phyloP scores from a whole-genome alignment of 2,113 vertebrate species.

The Phoxinus phoxinus region DNA sequence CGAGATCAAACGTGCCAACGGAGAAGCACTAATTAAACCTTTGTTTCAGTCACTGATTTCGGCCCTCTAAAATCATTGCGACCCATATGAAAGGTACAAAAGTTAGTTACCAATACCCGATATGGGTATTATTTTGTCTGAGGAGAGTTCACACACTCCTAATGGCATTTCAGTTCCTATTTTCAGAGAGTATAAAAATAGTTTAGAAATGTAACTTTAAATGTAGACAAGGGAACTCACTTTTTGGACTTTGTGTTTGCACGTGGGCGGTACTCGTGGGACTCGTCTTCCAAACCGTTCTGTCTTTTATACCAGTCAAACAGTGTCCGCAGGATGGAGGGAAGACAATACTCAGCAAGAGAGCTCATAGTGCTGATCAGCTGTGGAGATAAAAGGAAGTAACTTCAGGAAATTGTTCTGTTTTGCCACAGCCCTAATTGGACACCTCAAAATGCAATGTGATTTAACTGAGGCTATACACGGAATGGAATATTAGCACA shows the following conservation, averaged over 20 bases:
- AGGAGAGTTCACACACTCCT: neutral
- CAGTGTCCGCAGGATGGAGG: constrained; percentile 93
- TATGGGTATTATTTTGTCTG: neutral
- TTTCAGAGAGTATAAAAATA: neutral
- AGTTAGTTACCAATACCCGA: no score
- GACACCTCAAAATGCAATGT: neutral
- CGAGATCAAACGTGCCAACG: no score
- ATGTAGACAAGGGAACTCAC: constrained; percentile 67
- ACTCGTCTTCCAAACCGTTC: constrained; percentile 97
- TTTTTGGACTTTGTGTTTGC: constrained; percentile 98
- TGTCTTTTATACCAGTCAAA: constrained; percentile 99
- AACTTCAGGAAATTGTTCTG: constrained; percentile 8
- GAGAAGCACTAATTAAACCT: no score
- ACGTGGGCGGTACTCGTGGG: constrained; percentile 95
- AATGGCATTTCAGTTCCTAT: neutral
- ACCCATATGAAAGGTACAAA: no score
- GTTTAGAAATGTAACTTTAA: neutral
- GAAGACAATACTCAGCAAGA: constrained; percentile 95
- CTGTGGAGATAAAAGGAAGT: constrained; percentile 66
- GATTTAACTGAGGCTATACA: neutral
- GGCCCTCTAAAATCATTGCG: no score
- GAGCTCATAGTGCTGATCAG: constrained; percentile 98
- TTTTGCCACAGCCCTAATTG: neutral
- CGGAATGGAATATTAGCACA: neutral
- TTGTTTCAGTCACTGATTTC: no score